Percentiles rank a stretch among this genome's conserved stretches.
Conservation (phyloP, 2,888 invertebrate species). For the Saturnia pavonia region DNA sequence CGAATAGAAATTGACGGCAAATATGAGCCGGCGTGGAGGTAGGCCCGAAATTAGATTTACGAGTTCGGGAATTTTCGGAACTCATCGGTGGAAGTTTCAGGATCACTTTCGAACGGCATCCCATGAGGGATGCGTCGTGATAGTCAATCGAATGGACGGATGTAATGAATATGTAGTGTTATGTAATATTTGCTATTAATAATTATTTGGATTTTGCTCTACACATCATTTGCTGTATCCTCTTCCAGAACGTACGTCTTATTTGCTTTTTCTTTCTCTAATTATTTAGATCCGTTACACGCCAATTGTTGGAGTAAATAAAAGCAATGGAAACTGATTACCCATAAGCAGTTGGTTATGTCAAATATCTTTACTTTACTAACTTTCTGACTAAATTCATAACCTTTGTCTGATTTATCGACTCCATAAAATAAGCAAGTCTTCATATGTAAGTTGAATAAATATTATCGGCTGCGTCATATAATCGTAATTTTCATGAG, state of each 20-base stretch:
- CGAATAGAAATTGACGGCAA: constrained; percentile 47
- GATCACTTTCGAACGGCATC: constrained; percentile 67
- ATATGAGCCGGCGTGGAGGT: constrained; percentile 57
- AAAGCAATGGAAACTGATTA: no score
- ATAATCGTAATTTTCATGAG: no score
- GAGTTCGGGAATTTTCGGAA: constrained; percentile 75
- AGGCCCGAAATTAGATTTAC: constrained; percentile 76
- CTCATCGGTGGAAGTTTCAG: constrained; percentile 58
- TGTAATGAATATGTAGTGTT: not conserved
- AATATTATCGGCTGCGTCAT: no score
- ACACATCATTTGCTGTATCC: not conserved
- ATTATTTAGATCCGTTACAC: no score
- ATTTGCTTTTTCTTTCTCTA: no score
- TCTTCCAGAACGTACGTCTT: not conserved
- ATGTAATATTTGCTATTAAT: not conserved
- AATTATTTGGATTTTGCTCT: not conserved
- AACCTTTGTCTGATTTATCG: not conserved
- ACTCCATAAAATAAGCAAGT: constrained; percentile 12
- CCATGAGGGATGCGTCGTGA: constrained; percentile 26
- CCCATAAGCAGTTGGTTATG: no score
- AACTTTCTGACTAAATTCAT: not conserved
- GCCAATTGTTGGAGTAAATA: no score
- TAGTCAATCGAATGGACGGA: not conserved
- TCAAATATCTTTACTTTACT: no score
- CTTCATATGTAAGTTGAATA: not conserved